Evolutionary conservation across 1,140 invertebrate species (phyloP), one percentile per base, ranked within the genome.

Genomic region (Calephelis virginiensis): DNA sequence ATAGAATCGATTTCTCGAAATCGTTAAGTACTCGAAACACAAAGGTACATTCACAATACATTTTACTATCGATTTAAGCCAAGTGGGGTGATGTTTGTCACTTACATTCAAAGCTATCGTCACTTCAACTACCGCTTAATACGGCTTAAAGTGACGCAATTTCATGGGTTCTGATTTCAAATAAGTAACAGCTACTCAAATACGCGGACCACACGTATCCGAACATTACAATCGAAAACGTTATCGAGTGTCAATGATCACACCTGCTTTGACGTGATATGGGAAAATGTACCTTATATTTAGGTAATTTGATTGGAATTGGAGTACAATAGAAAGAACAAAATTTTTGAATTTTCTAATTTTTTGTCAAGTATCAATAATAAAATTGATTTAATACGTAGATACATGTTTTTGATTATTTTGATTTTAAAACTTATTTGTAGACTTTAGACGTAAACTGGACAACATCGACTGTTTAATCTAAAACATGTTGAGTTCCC

Each of bases 141-240:
- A 72, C 53, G 56, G 68, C 75, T 72, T 75, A 77, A 84, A 70
- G 78, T 85, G 83, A 87, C 78, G 79, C 79, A 86, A 89, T 87
- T 87, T 84, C 79, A 87, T 73, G 86, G 75, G 63, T 81, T 78
- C 82, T 84, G 80, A 83, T 67, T 82, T 75, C 74, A 68, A 80
- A 83, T 76, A 71, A 65, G 47, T 49, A 69, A 53, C 56, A 50
- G 78, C 82, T 85, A 83, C 84, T 75, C 69, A 64, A 67, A 69
- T 84, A 83, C 81, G 76, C 76, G 75, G 81, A 81, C 81, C 85
- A 86, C 83, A 86, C 83, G 79, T 48, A 59, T 59, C 38, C 38
- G 40, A 13, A 53, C 66, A 74, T 74, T 66, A 62, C 49, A 67
- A 64, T 68, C 59, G 56, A 64, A 63, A 64, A 67, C 13, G 40